phyloP scores from a whole-genome alignment of 2,888 invertebrate species.

The Luperina testacea region DNA sequence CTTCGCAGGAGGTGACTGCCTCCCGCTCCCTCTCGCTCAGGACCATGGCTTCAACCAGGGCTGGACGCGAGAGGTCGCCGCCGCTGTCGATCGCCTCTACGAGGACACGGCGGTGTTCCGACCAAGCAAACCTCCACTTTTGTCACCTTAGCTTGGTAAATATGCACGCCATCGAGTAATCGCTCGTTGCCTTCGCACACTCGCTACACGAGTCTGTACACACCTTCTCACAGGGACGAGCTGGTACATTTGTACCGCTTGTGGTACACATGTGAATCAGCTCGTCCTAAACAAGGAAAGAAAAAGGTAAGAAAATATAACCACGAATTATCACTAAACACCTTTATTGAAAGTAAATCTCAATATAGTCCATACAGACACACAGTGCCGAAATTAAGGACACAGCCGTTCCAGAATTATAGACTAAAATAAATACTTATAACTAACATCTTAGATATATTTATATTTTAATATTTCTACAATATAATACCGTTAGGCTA shows the following conservation, averaged over 20 bases:
- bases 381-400: background rate
- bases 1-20: too few relatives aligned
- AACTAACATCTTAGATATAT: background rate
- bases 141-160: too few relatives aligned
- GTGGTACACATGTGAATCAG: background rate
- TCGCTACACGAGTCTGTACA: background rate
- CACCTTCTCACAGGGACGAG: background rate
- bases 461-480: background rate
- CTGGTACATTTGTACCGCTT: background rate
- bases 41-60: too few relatives aligned
- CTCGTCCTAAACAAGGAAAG: too few relatives aligned
- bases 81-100: too few relatives aligned
- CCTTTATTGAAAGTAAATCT: slow-evolving; percentile 26
- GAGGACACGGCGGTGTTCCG: too few relatives aligned
- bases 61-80: too few relatives aligned
- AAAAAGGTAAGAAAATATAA: slow-evolving; percentile 22
- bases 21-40: too few relatives aligned
- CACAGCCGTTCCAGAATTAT: slow-evolving; percentile 8
- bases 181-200: too few relatives aligned
- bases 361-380: background rate
- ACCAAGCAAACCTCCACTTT: too few relatives aligned
- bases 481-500: background rate
- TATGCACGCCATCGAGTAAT: too few relatives aligned
- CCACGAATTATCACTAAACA: background rate
- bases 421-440: slow-evolving; percentile 34